Percentiles rank a stretch among this genome's conserved stretches.
phyloP scores from a whole-genome alignment of 64 coral and sea anemone species.

The Dendrophyllia cribrosa region DNA sequence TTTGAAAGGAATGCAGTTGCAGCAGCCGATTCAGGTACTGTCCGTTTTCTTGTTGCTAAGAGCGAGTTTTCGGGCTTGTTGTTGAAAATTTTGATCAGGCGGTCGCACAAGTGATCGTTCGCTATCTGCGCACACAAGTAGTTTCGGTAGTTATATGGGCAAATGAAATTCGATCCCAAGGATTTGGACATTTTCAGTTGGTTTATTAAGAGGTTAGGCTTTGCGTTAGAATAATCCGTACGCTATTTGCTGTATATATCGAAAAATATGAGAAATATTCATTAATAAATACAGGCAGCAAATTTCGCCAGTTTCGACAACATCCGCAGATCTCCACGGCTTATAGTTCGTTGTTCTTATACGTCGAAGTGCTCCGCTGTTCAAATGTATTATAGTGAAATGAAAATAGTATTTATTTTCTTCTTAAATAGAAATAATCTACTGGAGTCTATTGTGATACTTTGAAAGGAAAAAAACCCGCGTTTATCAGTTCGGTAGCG shows the following conservation, averaged over 20 bases:
- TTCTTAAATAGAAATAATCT: neutral
- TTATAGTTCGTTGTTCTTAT: neutral
- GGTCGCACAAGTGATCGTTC: neutral
- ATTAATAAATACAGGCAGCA: too few species aligned
- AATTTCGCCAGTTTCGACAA: too few species aligned
- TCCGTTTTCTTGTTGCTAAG: neutral
- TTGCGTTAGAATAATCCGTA: too few species aligned
- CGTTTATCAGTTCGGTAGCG: neutral
- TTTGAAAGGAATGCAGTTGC: neutral
- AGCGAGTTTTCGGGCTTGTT: neutral
- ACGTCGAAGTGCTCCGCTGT: neutral
- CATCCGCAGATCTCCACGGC: too few species aligned
- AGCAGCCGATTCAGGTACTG: neutral
- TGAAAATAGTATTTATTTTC: constrained; percentile 10
- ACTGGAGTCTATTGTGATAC: neutral
- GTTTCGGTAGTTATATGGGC: neutral
- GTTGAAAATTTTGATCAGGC: neutral
- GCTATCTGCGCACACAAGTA: neutral
- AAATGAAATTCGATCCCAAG: neutral
- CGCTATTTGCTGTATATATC: too few species aligned
- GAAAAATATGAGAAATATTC: too few species aligned
- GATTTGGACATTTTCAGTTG: neutral
- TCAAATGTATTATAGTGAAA: neutral
- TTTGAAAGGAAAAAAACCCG: constrained; percentile 17
- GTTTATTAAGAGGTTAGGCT: too few species aligned